These are phyloP conservation scores for Cerceris ruficornis DNA, from an alignment of 2,888 invertebrate genomes.

Conservation along the genomic window DNA sequence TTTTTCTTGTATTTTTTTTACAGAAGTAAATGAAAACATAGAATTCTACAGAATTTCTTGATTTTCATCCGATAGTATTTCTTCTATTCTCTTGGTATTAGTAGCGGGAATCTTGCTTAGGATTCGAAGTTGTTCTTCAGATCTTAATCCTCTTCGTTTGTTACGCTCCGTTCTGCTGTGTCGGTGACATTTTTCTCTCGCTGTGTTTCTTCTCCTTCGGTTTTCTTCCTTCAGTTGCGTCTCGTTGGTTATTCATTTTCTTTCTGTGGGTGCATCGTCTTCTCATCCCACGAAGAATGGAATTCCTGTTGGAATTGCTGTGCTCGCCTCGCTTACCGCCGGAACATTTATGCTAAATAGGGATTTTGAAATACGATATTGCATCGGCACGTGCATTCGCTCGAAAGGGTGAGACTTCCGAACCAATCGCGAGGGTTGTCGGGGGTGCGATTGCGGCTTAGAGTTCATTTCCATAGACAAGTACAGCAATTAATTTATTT, in stretches of 20 bases:
- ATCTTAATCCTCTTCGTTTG: too few relatives aligned
- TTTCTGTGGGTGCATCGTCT: slow-evolving; percentile 20
- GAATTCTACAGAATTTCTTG: too few relatives aligned
- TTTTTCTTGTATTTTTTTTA: too few relatives aligned
- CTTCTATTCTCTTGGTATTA: too few relatives aligned
- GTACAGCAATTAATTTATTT: too few relatives aligned
- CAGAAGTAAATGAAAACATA: too few relatives aligned
- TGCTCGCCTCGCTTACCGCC: slow-evolving; percentile 49
- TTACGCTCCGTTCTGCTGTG: neutral
- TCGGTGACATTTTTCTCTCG: neutral
- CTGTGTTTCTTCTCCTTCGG: neutral
- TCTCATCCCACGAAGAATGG: slow-evolving; percentile 26
- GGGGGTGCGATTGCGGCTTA: too few relatives aligned
- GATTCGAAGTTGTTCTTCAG: too few relatives aligned
- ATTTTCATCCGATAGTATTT: too few relatives aligned
- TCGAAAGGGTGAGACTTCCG: slow-evolving; percentile 8
- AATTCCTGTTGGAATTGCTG: slow-evolving; percentile 59
- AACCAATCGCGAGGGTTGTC: neutral
- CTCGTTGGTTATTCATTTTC: neutral
- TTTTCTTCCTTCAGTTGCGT: neutral
- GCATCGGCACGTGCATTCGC: slow-evolving; percentile 27
- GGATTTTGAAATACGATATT: slow-evolving; percentile 76
- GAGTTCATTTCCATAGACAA: too few relatives aligned
- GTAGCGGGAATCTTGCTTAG: too few relatives aligned
- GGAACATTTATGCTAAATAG: slow-evolving; percentile 76